Conservation (phyloP, 2,113 vertebrate genomes). For the Perca flavescens region DNA sequence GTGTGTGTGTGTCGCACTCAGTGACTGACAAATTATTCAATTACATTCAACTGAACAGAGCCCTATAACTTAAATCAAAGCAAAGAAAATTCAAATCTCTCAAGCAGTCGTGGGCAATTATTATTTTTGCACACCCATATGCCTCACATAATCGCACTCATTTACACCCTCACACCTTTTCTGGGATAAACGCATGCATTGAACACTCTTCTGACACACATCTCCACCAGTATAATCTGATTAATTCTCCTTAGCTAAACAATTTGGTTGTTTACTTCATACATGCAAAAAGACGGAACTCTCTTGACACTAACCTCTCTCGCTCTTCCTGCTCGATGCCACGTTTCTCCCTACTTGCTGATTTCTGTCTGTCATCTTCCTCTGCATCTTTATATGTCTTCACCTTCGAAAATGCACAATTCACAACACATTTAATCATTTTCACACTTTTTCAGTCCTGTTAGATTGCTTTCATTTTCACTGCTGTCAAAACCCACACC, state of each 20-base stretch:
- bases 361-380: slow-evolving; percentile 15
- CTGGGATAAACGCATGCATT: slow-evolving; percentile 18
- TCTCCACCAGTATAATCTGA: slow-evolving; percentile 7
- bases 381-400: slow-evolving; percentile 5
- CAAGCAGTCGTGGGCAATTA: slow-evolving; percentile 8
- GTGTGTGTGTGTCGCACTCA: background rate
- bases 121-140: slow-evolving; percentile 14
- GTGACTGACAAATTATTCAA: slow-evolving; percentile 42
- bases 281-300: slow-evolving; percentile 1
- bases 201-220: slow-evolving; percentile 16
- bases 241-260: background rate
- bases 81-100: slow-evolving; percentile 17
- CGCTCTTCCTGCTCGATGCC: slow-evolving; percentile 7
- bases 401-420: slow-evolving; percentile 16
- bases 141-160: slow-evolving; percentile 41
- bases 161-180: slow-evolving; percentile 52
- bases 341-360: background rate
- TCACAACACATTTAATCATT: slow-evolving; percentile 68
- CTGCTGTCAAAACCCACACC: slow-evolving; percentile 62
- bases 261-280: no score
- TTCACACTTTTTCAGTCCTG: slow-evolving; percentile 60
- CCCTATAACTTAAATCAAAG: slow-evolving; percentile 28
- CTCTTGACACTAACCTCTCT: slow-evolving; percentile 11
- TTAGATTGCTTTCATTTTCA: slow-evolving; percentile 74
- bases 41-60: slow-evolving; percentile 20